Percentiles rank a stretch among this genome's conserved stretches.
These are phyloP conservation scores for Sminthopsis crassicaudata DNA, from an alignment of 2,113 vertebrate genomes.

Conservation along the genomic window DNA sequence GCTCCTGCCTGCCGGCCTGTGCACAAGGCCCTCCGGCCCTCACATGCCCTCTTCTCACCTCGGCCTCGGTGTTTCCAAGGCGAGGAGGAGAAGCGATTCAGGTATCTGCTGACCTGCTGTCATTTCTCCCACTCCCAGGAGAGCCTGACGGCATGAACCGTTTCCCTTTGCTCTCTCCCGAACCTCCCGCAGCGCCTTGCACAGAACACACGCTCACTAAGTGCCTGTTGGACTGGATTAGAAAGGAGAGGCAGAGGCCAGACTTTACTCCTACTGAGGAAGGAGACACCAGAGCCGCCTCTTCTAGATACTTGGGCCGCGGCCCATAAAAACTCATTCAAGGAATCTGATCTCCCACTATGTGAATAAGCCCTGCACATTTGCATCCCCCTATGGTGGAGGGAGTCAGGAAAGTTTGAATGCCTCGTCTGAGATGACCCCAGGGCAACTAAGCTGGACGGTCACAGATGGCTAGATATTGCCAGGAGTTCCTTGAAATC, in stretches of 20 bases:
- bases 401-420: neutral
- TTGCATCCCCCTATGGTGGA: neutral
- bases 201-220: neutral
- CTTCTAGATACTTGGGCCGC: neutral
- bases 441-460: neutral
- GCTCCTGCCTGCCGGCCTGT: neutral
- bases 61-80: neutral
- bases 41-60: neutral
- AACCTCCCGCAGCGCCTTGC: too few relatives aligned
- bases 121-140: too few relatives aligned
- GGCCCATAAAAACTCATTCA: neutral
- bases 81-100: too few relatives aligned
- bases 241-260: neutral
- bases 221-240: neutral
- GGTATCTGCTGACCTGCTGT: too few relatives aligned
- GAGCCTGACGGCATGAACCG: too few relatives aligned
- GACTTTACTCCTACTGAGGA: neutral
- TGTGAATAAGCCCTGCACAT: neutral
- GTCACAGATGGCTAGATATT: neutral
- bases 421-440: conserved; percentile 11
- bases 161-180: too few relatives aligned
- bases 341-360: neutral
- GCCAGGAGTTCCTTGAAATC: neutral
- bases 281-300: neutral
- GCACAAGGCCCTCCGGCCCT: too few relatives aligned